Percentiles rank a stretch among this genome's conserved stretches.
Conservation (phyloP, 1,140 invertebrate species). For the Sinonovacula constricta region DNA sequence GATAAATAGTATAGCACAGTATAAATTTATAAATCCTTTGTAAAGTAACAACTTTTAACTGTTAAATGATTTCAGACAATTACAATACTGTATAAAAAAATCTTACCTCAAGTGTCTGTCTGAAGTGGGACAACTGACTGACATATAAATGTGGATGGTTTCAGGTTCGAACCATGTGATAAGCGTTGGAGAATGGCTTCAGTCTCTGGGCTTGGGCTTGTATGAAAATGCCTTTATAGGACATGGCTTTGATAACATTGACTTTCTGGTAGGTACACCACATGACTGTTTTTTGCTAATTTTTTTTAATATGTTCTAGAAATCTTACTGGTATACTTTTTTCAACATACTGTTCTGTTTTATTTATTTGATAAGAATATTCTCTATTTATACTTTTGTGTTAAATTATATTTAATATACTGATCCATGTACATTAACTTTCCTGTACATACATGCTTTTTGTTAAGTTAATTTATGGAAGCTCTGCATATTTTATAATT, state of each 20-base stretch:
- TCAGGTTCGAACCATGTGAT: slow-evolving; percentile 60
- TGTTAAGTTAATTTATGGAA: not conserved
- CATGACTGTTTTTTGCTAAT: not conserved
- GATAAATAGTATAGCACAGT: too few species aligned
- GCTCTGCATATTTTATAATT: not conserved
- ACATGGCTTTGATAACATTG: slow-evolving; percentile 94
- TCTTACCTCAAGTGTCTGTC: too few species aligned
- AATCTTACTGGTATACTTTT: too few species aligned
- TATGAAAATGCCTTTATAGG: slow-evolving; percentile 90
- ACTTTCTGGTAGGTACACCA: slow-evolving; percentile 90
- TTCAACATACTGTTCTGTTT: too few species aligned
- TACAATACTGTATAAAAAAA: too few species aligned
- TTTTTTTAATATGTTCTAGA: not conserved
- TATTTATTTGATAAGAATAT: not conserved
- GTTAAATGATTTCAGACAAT: too few species aligned
- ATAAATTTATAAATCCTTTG: too few species aligned
- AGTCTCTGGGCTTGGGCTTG: slow-evolving; percentile 87
- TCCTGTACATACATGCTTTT: not conserved
- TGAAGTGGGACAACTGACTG: too few species aligned
- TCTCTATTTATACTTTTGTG: not conserved
- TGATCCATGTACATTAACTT: not conserved
- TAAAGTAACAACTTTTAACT: too few species aligned
- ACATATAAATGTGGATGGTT: too few species aligned
- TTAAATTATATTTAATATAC: not conserved
- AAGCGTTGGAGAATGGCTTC: slow-evolving; percentile 88